A percentile compares a stretch with the other conserved stretches of the same genome.
Evolutionary conservation across 2,113 vertebrate genomes (phyloP).

Genomic region (Nerophis ophidion): DNA sequence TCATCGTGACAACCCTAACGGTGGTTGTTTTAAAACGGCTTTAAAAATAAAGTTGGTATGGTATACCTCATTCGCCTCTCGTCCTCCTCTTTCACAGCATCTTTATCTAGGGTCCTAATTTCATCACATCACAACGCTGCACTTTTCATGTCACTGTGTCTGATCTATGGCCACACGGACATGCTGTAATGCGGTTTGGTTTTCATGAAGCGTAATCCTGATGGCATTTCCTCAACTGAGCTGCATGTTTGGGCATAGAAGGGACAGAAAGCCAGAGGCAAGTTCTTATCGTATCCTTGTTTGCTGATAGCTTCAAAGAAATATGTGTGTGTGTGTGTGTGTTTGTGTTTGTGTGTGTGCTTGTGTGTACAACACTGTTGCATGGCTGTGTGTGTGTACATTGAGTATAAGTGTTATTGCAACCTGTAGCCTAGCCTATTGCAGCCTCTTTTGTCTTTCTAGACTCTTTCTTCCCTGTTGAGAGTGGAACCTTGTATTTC

Average conservation of each 20-base stretch:
- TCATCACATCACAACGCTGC: constrained; percentile 6
- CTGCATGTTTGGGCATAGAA: constrained; percentile 31
- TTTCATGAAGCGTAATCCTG: constrained; percentile 24
- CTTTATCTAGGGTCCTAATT: constrained; percentile 19
- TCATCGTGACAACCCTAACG: not conserved
- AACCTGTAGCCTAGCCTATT: constrained; percentile 2
- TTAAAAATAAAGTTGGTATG: too few species aligned
- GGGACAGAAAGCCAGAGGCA: constrained; percentile 12
- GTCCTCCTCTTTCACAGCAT: constrained; percentile 25
- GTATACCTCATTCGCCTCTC: not conserved
- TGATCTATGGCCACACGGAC: constrained; percentile 15
- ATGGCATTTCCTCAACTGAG: constrained; percentile 29
- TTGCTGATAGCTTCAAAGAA: constrained; percentile 27
- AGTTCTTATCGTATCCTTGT: constrained; percentile 37
- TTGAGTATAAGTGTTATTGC: not conserved
- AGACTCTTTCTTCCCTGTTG: constrained; percentile 13
- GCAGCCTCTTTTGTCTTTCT: constrained; percentile 22
- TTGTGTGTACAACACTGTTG: not conserved
- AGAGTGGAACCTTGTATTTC: constrained; percentile 20
- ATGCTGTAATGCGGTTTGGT: constrained; percentile 16
- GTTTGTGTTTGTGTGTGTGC: constrained; percentile 9
- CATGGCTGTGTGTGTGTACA: constrained; percentile 5
- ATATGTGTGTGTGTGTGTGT: constrained; percentile 7
- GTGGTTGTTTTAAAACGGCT: too few species aligned
- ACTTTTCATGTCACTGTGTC: constrained; percentile 28